These are phyloP conservation scores for Perodicticus potto DNA, from an alignment of 2,797 vertebrate species.

Conservation along the genomic window DNA sequence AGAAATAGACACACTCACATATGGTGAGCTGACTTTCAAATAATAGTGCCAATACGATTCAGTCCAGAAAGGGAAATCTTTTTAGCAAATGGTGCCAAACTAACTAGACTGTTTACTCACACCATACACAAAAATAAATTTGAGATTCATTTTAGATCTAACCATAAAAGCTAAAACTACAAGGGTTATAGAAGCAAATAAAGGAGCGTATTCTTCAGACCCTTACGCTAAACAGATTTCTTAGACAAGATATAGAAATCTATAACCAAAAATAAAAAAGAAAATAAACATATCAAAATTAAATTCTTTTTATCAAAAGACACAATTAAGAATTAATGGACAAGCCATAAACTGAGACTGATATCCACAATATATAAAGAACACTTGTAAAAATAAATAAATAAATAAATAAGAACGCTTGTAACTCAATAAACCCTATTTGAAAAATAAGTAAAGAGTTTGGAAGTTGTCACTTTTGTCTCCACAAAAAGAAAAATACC, in stretches of 20 bases:
- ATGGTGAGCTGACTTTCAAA: conserved; percentile 38
- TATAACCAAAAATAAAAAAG: background rate
- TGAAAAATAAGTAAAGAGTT: background rate
- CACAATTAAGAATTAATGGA: background rate
- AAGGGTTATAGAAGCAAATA: background rate
- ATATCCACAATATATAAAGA: background rate
- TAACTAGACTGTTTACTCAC: background rate
- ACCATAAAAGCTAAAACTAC: background rate
- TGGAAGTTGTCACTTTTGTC: background rate
- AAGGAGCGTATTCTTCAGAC: background rate
- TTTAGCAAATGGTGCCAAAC: background rate
- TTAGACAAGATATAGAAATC: background rate
- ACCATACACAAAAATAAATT: background rate
- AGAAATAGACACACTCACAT: conserved; percentile 15
- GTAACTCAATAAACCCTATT: background rate
- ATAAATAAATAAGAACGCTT: too few species aligned
- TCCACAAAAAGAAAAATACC: background rate
- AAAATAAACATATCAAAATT: background rate
- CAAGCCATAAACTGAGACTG: background rate
- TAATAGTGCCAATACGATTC: background rate
- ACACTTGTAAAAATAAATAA: background rate
- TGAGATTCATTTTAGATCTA: background rate
- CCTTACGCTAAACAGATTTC: background rate
- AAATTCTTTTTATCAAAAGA: background rate
- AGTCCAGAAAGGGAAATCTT: background rate